phyloP scores from a whole-genome alignment of 1,140 invertebrate genomes.

The Dolichoris vasculosae region DNA sequence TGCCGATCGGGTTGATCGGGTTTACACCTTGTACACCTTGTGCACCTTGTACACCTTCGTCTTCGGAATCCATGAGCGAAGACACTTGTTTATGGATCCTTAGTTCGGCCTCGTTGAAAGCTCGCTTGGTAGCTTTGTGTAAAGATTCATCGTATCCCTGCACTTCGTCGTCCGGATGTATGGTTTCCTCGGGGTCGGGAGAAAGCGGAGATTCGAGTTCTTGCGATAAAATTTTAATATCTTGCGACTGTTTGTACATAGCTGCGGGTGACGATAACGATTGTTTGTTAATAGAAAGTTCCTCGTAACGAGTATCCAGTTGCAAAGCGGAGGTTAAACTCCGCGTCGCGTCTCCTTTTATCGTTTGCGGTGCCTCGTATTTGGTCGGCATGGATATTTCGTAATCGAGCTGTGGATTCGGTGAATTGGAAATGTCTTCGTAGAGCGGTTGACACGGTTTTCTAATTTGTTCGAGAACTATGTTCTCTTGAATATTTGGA shows the following conservation, averaged over 20 bases:
- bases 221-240: background rate
- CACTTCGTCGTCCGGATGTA: constrained; percentile 8
- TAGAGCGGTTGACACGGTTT: constrained; percentile 28
- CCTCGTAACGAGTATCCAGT: background rate
- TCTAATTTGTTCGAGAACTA: constrained; percentile 5
- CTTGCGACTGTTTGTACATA: background rate
- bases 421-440: constrained; percentile 46
- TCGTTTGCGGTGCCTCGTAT: background rate
- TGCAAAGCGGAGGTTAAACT: background rate
- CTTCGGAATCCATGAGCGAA: background rate
- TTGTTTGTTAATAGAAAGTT: background rate
- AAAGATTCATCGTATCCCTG: background rate
- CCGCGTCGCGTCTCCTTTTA: background rate
- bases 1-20: too few relatives aligned
- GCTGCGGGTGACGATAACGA: background rate
- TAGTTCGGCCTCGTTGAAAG: background rate
- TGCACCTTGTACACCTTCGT: background rate
- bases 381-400: background rate
- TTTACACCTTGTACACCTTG: too few relatives aligned
- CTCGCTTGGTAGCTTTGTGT: background rate
- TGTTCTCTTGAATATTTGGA: background rate
- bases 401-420: constrained; percentile 16
- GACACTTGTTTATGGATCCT: background rate
- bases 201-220: constrained; percentile 34
- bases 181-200: constrained; percentile 34